Evolutionary conservation across 2,797 vertebrate genomes (phyloP), one percentile per base, ranked within the genome.

Genomic region (Fratercula arctica): DNA sequence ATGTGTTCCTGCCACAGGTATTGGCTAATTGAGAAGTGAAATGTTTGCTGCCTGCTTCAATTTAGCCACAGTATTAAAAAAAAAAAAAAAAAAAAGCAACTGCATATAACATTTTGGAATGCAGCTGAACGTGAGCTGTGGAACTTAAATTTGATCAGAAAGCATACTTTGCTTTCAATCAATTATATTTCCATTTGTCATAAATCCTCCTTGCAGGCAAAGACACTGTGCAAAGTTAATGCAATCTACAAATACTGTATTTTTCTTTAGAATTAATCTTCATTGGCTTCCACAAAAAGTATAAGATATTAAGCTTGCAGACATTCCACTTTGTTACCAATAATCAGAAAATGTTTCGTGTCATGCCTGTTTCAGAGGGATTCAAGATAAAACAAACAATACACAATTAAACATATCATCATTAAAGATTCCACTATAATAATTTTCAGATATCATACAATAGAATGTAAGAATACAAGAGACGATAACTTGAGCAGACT

Each of bases 121-220:
- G 39, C 29, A 84, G 43, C 64, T 35, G 16, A 73, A 45, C 11
- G 4, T 13, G 15, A 89, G 10, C 51, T 70, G 31, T 89, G 46
- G 74, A 85, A 70, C 75, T 81, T 87, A 82, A 90, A 87, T 74
- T 56, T 4, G 0, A 79, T 37, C 43, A 56, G 54, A 89, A 84
- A 87, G 53, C 23, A 25, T 66, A 7, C 45, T 86, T 95, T 73
- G 7, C 74, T 92, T 87, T 87, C 50, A 82, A 23, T 73, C 84
- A 60, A 70, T 87, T 94, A 51, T 41, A 67, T 76, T 87, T 78
- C 77, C 72, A 93, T 95, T 94, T 95, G 68, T 83, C 41, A 76
- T 51, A 88, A 85, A 54, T 48, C 14, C 19, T 76, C 37, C 25
- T 80, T 85, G n/a, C 14, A 78, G 59, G 37, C 54, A 73, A 67